A percentile compares a stretch with the other conserved stretches of the same genome.
Conservation (phyloP, 2,888 invertebrate species). For the Mystacides longicornis region DNA sequence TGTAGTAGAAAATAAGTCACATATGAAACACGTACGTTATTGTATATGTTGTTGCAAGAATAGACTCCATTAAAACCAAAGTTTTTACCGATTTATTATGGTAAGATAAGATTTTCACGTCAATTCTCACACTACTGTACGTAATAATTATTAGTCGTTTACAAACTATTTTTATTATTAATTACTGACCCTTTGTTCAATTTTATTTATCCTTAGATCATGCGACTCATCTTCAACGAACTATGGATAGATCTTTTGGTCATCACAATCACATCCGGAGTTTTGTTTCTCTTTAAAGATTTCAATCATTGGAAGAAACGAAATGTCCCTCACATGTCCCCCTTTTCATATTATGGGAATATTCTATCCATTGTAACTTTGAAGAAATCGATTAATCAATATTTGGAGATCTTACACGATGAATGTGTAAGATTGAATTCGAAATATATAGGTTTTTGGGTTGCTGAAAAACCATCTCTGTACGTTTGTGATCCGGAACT, state of each 20-base stretch:
- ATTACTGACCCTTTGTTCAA: too few relatives aligned
- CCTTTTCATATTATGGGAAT: conserved; percentile 32
- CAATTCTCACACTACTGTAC: too few relatives aligned
- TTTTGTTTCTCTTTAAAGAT: conserved; percentile 15
- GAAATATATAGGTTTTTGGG: conserved; percentile 27
- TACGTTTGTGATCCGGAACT: conserved; percentile 29
- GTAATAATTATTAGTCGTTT: too few relatives aligned
- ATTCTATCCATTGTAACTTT: conserved; percentile 29
- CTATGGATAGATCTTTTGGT: neutral
- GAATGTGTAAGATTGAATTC: conserved; percentile 24
- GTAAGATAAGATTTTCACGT: too few relatives aligned
- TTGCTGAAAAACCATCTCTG: conserved; percentile 28
- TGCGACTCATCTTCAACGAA: neutral
- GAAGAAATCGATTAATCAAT: conserved; percentile 26
- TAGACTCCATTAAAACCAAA: too few relatives aligned
- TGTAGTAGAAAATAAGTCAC: too few relatives aligned
- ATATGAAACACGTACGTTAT: too few relatives aligned
- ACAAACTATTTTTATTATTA: too few relatives aligned
- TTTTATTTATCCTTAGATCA: conserved; percentile 4
- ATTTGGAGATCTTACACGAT: conserved; percentile 27
- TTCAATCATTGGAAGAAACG: conserved; percentile 33
- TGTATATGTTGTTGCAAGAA: too few relatives aligned
- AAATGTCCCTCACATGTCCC: conserved; percentile 29
- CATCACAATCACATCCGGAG: neutral
- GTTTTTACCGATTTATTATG: too few relatives aligned